These are phyloP conservation scores for Frankliniella fusca DNA, from an alignment of 2,888 invertebrate genomes.

Conservation along the genomic window DNA sequence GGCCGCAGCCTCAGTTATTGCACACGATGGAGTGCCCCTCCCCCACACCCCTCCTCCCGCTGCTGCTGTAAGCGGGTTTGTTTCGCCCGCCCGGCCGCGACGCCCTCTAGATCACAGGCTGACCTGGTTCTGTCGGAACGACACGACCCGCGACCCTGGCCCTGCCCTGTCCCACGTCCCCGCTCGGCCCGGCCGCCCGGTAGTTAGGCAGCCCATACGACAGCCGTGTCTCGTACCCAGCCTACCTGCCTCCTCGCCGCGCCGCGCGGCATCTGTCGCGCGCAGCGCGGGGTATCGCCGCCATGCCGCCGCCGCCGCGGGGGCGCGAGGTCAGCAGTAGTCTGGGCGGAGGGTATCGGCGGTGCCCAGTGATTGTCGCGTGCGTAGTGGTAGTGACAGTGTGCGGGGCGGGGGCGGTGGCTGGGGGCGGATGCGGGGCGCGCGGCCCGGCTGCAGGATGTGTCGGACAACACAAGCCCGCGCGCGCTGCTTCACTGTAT, in stretches of 20 bases:
- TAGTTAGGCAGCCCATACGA: neutral
- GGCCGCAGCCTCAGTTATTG: too few relatives aligned
- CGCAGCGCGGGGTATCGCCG: conserved; percentile 1
- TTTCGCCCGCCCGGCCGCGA: neutral
- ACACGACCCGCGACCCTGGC: too few relatives aligned
- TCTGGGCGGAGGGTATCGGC: neutral
- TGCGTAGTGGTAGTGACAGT: neutral
- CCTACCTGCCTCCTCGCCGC: neutral
- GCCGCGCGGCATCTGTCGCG: neutral
- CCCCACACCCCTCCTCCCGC: neutral
- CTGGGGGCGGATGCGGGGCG: neutral
- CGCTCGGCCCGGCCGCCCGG: neutral
- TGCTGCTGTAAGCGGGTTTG: neutral
- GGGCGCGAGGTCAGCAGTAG: neutral
- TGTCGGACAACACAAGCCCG: neutral
- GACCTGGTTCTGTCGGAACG: too few relatives aligned
- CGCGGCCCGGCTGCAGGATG: neutral
- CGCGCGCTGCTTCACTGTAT: neutral
- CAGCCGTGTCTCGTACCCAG: neutral
- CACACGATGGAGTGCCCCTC: too few relatives aligned
- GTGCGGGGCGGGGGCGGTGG: neutral
- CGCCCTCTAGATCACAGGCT: too few relatives aligned
- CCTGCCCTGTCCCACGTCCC: too few relatives aligned
- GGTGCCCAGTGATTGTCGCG: neutral
- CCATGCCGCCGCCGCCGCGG: neutral